A percentile compares a stretch with the other conserved stretches of the same genome.
These are phyloP conservation scores for Bettongia penicillata DNA, from an alignment of 2,113 vertebrate species.

Conservation along the genomic window DNA sequence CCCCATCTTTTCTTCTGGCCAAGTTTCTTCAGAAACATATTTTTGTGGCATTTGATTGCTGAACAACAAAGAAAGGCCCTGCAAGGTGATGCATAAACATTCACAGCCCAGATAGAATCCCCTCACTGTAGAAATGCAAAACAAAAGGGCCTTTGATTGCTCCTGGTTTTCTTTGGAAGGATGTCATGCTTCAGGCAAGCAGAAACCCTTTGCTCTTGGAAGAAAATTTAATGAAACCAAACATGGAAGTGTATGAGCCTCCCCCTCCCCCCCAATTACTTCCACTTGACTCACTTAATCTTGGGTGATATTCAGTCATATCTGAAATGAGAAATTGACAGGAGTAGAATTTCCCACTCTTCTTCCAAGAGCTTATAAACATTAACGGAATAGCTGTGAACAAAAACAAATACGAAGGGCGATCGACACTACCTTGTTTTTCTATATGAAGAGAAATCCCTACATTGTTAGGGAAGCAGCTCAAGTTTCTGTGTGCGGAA, in stretches of 20 bases:
- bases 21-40: constrained; percentile 60
- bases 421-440: constrained; percentile 69
- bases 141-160: constrained; percentile 66
- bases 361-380: constrained; percentile 74
- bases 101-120: constrained; percentile 52
- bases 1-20: constrained; percentile 54
- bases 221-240: constrained; percentile 70
- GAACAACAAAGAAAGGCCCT: constrained; percentile 61
- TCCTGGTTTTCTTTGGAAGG: constrained; percentile 68
- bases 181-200: constrained; percentile 53
- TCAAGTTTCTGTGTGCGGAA: constrained; percentile 68
- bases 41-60: constrained; percentile 69
- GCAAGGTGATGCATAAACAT: constrained; percentile 50
- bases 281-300: constrained; percentile 80
- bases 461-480: constrained; percentile 48
- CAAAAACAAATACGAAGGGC: constrained; percentile 69
- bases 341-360: constrained; percentile 75
- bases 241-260: constrained; percentile 72
- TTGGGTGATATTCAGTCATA: constrained; percentile 76
- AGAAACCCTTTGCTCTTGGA: constrained; percentile 67
- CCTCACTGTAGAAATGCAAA: constrained; percentile 58
- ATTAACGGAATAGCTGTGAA: constrained; percentile 74
- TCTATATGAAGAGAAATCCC: constrained; percentile 62
- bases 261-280: constrained; percentile 76
- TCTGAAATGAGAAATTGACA: constrained; percentile 77